Conservation (phyloP, 2,888 invertebrate species). For the Pecten maximus region DNA sequence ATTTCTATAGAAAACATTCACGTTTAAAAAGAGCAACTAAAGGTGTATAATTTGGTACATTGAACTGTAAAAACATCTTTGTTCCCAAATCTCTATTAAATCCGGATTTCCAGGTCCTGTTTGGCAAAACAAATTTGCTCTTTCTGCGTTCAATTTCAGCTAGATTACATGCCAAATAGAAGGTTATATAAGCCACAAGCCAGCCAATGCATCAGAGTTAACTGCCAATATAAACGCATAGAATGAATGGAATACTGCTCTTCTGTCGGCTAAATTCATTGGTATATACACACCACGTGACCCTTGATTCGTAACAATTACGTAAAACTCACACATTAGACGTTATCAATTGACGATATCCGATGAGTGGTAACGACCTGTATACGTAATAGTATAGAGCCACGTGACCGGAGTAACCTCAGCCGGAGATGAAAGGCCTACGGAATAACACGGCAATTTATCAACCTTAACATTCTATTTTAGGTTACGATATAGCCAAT, state of each 20-base stretch:
- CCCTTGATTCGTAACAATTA: constrained; percentile 3
- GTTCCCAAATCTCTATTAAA: background rate
- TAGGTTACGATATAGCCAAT: background rate
- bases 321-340: background rate
- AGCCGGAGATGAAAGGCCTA: background rate
- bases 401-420: background rate
- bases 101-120: background rate
- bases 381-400: background rate
- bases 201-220: background rate
- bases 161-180: background rate
- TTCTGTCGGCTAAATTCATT: background rate
- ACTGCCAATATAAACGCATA: background rate
- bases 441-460: background rate
- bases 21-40: too few species aligned
- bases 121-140: background rate
- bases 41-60: too few species aligned
- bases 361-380: background rate
- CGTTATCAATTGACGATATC: background rate
- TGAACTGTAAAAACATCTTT: too few species aligned
- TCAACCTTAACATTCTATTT: background rate
- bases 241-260: background rate
- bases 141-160: background rate
- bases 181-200: background rate
- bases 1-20: too few species aligned
- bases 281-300: background rate